These are phyloP conservation scores for Sinocyclocheilus maitianheensis DNA, from an alignment of 2,113 vertebrate genomes.

Conservation along the genomic window DNA sequence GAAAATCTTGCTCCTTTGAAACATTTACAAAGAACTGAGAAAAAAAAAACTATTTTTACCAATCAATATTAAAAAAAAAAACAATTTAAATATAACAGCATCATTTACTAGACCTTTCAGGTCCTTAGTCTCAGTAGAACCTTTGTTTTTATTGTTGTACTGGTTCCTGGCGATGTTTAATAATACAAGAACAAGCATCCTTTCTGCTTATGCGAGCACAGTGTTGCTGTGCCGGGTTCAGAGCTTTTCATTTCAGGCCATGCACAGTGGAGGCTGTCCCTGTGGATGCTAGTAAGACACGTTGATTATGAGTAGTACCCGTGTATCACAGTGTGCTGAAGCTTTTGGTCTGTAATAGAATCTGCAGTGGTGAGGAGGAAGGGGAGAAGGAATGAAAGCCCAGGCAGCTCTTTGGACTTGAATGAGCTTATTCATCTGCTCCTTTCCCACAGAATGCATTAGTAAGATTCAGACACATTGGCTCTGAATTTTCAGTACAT, in stretches of 20 bases:
- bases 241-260: slow-evolving; percentile 53
- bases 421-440: slow-evolving; percentile 42
- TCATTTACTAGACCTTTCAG: background rate
- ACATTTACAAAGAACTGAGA: too few relatives aligned
- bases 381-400: slow-evolving; percentile 17
- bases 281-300: slow-evolving; percentile 46
- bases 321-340: slow-evolving; percentile 47
- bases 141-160: slow-evolving; percentile 8
- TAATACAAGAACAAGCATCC: slow-evolving; percentile 64
- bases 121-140: background rate
- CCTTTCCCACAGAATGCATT: background rate
- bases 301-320: slow-evolving; percentile 53
- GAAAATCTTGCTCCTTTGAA: too few relatives aligned
- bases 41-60: too few relatives aligned
- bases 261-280: slow-evolving; percentile 57
- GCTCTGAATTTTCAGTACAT: background rate
- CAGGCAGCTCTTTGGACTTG: slow-evolving; percentile 15
- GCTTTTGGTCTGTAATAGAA: slow-evolving; percentile 44
- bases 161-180: slow-evolving; percentile 61
- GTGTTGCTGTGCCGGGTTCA: slow-evolving; percentile 13
- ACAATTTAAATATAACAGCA: background rate
- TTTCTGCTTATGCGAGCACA: slow-evolving; percentile 64
- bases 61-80: too few relatives aligned
- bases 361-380: background rate
- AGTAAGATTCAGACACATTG: background rate